phyloP scores from a whole-genome alignment of 1,140 invertebrate species.

The Campoletis sonorensis region DNA sequence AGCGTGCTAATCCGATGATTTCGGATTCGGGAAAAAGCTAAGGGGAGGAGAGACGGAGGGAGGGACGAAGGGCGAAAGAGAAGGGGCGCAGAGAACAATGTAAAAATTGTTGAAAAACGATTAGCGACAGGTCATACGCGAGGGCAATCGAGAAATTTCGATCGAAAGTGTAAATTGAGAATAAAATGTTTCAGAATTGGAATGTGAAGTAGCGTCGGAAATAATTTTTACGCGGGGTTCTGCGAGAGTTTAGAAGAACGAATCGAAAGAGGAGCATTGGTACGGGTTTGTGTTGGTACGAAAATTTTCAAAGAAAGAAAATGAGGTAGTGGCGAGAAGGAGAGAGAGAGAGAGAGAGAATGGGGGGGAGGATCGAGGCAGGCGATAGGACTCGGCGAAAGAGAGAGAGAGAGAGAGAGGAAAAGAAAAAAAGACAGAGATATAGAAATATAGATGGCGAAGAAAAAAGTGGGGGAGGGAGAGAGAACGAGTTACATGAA shows the following conservation, averaged over 20 bases:
- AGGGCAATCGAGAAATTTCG: background rate
- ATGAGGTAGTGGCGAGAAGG: constrained; percentile 28
- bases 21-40: background rate
- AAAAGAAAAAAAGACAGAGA: constrained; percentile 26
- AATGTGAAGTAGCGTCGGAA: background rate
- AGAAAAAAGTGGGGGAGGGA: constrained; percentile 31
- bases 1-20: constrained; percentile 24
- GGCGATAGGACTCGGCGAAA: constrained; percentile 41
- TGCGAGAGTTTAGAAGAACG: background rate
- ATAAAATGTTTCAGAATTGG: too few relatives aligned
- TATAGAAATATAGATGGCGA: constrained; percentile 41
- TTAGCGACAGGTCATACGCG: too few relatives aligned
- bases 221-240: background rate
- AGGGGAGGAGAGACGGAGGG: background rate
- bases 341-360: constrained; percentile 39
- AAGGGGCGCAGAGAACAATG: background rate
- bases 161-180: background rate
- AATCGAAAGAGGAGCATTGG: background rate
- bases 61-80: background rate
- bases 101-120: background rate
- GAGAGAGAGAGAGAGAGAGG: constrained; percentile 44
- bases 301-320: constrained; percentile 42
- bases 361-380: constrained; percentile 37
- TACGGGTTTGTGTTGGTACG: constrained; percentile 17
- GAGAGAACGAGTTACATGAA: constrained; percentile 50